Base-by-base conservation (phyloP, 1,140 invertebrate species). In the Apis florea region DNA sequence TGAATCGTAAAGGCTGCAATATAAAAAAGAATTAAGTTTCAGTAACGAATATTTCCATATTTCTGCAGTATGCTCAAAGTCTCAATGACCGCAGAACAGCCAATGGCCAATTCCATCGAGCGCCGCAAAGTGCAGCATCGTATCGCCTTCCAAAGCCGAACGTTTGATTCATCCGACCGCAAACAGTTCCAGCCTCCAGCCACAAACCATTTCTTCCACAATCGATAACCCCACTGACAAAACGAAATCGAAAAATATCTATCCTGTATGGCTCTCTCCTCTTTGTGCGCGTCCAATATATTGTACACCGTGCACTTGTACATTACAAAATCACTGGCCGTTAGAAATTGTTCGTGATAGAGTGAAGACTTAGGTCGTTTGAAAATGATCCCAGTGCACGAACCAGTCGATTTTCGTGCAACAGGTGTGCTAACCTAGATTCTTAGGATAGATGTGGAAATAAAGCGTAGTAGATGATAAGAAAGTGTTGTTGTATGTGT, bases 101-200 rank as follows among this genome's bases (percentile, higher is more conserved):
- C 56, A 59, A 61, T 31, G 24, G 15, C 68, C 67, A 54, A 71
- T 71, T 47, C 24, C 21, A 79, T n/a, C n/a, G 1, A 11, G 26
- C 56, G 17, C 51, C 68, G 59, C 59, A 72, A 79, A 49, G 59
- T 73, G 69, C 59, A 54, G 24, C 59, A 19, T 64, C 24, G 66
- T 51, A 79, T 79, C 69, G 31, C 58, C 49, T 64, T 40, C 69
- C 58, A 47, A 17, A 54, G 53, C 19, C 31, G 17, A 49, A 47
- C 66, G 69, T 53, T 75, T 31, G 63, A 74, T 81, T 66, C 72
- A 63, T 40, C 53, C 71, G 63, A 81, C 71, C 79, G 71, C 71
- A 75, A 81, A 75, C 71, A 40, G 79, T 81, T 81, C 21, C 56
- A 75, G 53, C 58, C 56, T 31, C 17, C 66, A n/a, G 76, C 78